These are phyloP conservation scores for Leuciscus idus DNA, from an alignment of 2,113 vertebrate species.

Conservation along the genomic window DNA sequence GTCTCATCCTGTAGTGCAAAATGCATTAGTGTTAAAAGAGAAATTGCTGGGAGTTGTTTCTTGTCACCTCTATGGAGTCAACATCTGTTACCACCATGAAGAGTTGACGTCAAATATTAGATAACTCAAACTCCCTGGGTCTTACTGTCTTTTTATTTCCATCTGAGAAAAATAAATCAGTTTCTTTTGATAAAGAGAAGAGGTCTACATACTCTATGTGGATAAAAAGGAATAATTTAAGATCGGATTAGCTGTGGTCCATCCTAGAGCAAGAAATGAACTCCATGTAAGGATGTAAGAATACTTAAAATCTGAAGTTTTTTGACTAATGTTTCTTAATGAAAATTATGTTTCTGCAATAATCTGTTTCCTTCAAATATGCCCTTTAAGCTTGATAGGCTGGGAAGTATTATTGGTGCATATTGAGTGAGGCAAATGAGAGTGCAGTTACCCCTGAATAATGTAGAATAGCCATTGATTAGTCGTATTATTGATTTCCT, in stretches of 20 bases:
- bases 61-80: slow-evolving; percentile 11
- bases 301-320: background rate
- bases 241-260: background rate
- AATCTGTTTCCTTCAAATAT: background rate
- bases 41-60: background rate
- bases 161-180: background rate
- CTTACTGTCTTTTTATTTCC: background rate
- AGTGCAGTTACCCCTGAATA: slow-evolving; percentile 32
- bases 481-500: slow-evolving; percentile 40
- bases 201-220: background rate
- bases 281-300: background rate
- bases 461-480: slow-evolving; percentile 24
- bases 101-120: background rate
- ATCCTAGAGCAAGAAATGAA: background rate
- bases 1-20: background rate
- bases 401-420: background rate
- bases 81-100: slow-evolving; percentile 11
- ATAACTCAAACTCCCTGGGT: background rate
- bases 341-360: background rate
- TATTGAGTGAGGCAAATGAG: background rate
- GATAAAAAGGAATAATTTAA: background rate
- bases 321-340: background rate
- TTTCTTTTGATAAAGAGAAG: background rate
- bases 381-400: background rate
- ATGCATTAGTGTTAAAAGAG: slow-evolving; percentile 2